Evolutionary conservation across 2,888 invertebrate species (phyloP).

Genomic region (Plebejus argus): DNA sequence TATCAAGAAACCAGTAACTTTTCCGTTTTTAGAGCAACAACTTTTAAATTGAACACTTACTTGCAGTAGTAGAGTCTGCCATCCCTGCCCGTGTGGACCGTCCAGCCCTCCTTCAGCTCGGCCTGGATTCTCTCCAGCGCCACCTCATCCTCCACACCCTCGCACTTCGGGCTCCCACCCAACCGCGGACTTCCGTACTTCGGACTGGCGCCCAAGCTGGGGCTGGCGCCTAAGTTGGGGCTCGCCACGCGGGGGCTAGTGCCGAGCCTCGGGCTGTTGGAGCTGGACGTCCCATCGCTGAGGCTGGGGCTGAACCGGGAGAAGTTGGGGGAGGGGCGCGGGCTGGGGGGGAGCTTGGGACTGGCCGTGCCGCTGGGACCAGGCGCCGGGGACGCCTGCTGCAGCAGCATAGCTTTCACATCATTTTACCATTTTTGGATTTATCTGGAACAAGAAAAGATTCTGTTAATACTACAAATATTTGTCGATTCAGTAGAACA

Average conservation of each 20-base stretch:
- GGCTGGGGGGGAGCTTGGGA: constrained; percentile 64
- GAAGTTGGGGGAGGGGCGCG: constrained; percentile 59
- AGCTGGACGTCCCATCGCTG: constrained; percentile 61
- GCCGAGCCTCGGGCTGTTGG: constrained; percentile 54
- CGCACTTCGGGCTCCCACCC: constrained; percentile 67
- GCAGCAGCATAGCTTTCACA: constrained; percentile 75
- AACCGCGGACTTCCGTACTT: constrained; percentile 65
- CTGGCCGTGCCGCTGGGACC: constrained; percentile 77
- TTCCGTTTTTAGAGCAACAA: too few relatives aligned
- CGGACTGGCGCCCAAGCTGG: constrained; percentile 65
- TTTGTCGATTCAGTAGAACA: neutral
- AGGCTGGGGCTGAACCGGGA: constrained; percentile 56
- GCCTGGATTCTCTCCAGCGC: constrained; percentile 80
- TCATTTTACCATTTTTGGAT: constrained; percentile 66
- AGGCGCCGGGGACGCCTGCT: constrained; percentile 75
- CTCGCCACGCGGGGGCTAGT: constrained; percentile 57
- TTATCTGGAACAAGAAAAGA: constrained; percentile 56
- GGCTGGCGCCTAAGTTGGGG: constrained; percentile 56
- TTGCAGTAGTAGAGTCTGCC: constrained; percentile 95
- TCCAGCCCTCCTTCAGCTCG: constrained; percentile 87
- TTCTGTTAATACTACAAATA: constrained; percentile 18
- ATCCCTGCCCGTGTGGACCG: constrained; percentile 88
- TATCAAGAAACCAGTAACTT: too few relatives aligned
- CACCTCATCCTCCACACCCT: constrained; percentile 63
- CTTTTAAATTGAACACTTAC: constrained; percentile 78